phyloP scores from a whole-genome alignment of 2,888 invertebrate species.

The Spisula solida region DNA sequence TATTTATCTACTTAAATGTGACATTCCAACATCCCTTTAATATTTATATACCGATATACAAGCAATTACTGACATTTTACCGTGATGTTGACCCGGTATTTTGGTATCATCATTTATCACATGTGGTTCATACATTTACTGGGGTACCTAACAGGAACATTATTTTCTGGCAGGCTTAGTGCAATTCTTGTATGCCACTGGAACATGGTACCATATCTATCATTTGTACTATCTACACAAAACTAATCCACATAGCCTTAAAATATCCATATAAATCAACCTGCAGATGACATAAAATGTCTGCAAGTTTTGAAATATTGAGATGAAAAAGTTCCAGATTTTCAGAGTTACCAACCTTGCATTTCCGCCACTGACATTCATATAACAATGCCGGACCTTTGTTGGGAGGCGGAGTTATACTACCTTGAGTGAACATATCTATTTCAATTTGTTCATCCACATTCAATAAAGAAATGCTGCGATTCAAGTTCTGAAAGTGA shows the following conservation, averaged over 20 bases:
- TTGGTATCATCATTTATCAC: neutral
- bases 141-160: neutral
- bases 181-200: slow-evolving; percentile 2
- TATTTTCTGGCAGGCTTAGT: neutral
- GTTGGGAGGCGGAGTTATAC: too few species aligned
- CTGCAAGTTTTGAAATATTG: too few species aligned
- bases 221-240: neutral
- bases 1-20: neutral
- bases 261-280: neutral
- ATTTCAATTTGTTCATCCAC: too few species aligned
- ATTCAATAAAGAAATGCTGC: too few species aligned
- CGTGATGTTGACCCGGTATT: neutral
- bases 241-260: neutral
- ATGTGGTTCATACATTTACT: neutral
- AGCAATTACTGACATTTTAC: neutral
- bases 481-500: too few species aligned
- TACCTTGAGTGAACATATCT: neutral
- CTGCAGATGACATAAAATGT: too few species aligned
- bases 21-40: neutral
- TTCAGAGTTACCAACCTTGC: too few species aligned
- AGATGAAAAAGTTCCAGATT: too few species aligned
- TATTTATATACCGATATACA: too few species aligned
- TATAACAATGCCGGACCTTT: too few species aligned
- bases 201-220: neutral
- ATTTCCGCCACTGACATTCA: too few species aligned